Percentiles rank a stretch among this genome's conserved stretches.
Conservation (phyloP, 2,113 vertebrate species). For the Dinomys branickii region DNA sequence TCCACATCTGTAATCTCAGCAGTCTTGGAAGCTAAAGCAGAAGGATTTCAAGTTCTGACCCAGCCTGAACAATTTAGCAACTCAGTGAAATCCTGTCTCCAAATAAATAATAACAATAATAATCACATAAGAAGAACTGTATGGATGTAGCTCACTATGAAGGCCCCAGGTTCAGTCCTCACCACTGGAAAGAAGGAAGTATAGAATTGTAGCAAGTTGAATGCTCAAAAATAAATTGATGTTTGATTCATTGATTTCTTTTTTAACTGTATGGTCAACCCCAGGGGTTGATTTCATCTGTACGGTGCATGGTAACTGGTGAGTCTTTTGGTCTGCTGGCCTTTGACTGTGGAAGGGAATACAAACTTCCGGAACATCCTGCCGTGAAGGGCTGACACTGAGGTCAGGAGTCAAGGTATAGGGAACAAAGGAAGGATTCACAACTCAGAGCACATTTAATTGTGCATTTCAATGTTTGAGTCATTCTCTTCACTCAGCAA, state of each 20-base stretch:
- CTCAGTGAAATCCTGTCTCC: not conserved
- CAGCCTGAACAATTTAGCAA: not conserved
- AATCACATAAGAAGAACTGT: not conserved
- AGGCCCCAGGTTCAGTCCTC: not conserved
- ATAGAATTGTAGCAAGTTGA: not conserved
- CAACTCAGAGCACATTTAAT: not conserved
- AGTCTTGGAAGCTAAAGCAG: not conserved
- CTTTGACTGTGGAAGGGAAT: not conserved
- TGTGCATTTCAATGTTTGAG: not conserved
- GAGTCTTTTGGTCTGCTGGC: not conserved
- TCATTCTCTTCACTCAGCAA: not conserved
- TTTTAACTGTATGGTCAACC: not conserved
- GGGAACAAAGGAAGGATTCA: not conserved
- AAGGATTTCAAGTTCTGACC: not conserved
- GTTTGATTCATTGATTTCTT: not conserved
- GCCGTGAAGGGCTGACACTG: not conserved
- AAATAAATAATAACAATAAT: not conserved
- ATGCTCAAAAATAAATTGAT: not conserved
- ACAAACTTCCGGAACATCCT: not conserved
- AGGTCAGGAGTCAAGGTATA: not conserved
- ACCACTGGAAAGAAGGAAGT: too few relatives aligned
- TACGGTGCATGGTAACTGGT: not conserved
- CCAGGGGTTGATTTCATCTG: not conserved
- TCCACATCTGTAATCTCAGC: not conserved
- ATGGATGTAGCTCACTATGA: not conserved